phyloP scores from a whole-genome alignment of 2,113 vertebrate genomes.

The Oncorhynchus clarkii region DNA sequence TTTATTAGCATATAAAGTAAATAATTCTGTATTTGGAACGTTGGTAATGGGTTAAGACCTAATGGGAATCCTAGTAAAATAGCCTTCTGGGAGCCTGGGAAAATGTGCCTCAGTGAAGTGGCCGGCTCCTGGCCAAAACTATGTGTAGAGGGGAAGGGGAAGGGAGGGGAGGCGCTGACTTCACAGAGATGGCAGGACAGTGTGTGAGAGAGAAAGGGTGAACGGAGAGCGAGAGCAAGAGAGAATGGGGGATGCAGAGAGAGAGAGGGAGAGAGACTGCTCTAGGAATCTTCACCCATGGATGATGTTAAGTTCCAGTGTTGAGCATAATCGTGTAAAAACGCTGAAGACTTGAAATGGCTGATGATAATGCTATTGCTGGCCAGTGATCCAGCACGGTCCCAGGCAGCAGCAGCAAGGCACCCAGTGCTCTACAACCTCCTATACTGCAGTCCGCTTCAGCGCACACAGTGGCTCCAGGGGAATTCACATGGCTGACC shows the following conservation, averaged over 20 bases:
- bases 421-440: slow-evolving; percentile 71
- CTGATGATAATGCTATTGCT: slow-evolving; percentile 80
- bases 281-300: slow-evolving; percentile 54
- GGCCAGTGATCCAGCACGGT: slow-evolving; percentile 83
- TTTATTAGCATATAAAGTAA: slow-evolving; percentile 70
- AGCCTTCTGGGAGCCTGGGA: slow-evolving; percentile 76
- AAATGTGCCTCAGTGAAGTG: slow-evolving; percentile 67
- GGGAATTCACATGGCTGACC: slow-evolving; percentile 86
- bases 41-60: slow-evolving; percentile 75
- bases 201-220: neutral
- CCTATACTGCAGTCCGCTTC: slow-evolving; percentile 80
- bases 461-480: slow-evolving; percentile 74
- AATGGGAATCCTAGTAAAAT: slow-evolving; percentile 76
- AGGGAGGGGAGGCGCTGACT: slow-evolving; percentile 35
- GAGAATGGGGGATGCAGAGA: neutral
- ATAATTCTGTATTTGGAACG: slow-evolving; percentile 78
- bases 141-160: slow-evolving; percentile 39
- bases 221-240: neutral
- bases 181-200: slow-evolving; percentile 53
- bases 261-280: slow-evolving; percentile 14
- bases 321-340: slow-evolving; percentile 76
- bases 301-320: slow-evolving; percentile 63
- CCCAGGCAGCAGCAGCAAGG: slow-evolving; percentile 73
- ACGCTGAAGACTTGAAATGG: slow-evolving; percentile 78
- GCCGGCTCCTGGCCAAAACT: slow-evolving; percentile 61